A percentile compares a stretch with the other conserved stretches of the same genome.
These are phyloP conservation scores for Buathra laborator DNA, from an alignment of 2,888 invertebrate species.

Conservation along the genomic window DNA sequence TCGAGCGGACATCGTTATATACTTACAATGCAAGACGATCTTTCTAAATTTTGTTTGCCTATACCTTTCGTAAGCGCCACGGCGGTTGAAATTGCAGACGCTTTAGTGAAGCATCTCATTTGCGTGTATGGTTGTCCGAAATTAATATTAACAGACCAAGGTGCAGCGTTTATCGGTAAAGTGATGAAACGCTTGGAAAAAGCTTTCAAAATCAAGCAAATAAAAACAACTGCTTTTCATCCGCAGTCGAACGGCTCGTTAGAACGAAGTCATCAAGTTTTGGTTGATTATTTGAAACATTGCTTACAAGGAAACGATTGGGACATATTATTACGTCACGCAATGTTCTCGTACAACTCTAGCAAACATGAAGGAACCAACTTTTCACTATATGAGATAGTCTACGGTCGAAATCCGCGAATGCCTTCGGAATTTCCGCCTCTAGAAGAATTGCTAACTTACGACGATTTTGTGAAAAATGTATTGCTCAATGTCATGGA, in stretches of 20 bases:
- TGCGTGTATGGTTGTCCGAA: slow-evolving; percentile 40
- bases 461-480: slow-evolving; percentile 30
- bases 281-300: slow-evolving; percentile 77
- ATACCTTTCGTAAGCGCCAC: slow-evolving; percentile 25
- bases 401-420: slow-evolving; percentile 70
- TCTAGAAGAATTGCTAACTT: slow-evolving; percentile 19
- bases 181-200: slow-evolving; percentile 33
- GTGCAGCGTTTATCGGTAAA: slow-evolving; percentile 36
- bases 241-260: slow-evolving; percentile 59
- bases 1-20: slow-evolving; percentile 48
- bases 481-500: background rate
- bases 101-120: slow-evolving; percentile 43
- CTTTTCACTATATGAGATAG: slow-evolving; percentile 76
- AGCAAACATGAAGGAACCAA: slow-evolving; percentile 75
- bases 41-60: slow-evolving; percentile 55
- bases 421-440: slow-evolving; percentile 23
- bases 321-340: slow-evolving; percentile 76
- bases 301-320: slow-evolving; percentile 76
- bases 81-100: slow-evolving; percentile 36
- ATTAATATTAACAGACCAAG: slow-evolving; percentile 56
- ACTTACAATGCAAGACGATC: slow-evolving; percentile 57
- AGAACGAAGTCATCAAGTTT: slow-evolving; percentile 48
- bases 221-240: slow-evolving; percentile 54
- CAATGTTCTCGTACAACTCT: slow-evolving; percentile 76
- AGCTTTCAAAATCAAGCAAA: slow-evolving; percentile 54